Percentiles rank a stretch among this genome's conserved stretches.
phyloP scores from a whole-genome alignment of 2,113 vertebrate genomes.

The Piprites chloris region DNA sequence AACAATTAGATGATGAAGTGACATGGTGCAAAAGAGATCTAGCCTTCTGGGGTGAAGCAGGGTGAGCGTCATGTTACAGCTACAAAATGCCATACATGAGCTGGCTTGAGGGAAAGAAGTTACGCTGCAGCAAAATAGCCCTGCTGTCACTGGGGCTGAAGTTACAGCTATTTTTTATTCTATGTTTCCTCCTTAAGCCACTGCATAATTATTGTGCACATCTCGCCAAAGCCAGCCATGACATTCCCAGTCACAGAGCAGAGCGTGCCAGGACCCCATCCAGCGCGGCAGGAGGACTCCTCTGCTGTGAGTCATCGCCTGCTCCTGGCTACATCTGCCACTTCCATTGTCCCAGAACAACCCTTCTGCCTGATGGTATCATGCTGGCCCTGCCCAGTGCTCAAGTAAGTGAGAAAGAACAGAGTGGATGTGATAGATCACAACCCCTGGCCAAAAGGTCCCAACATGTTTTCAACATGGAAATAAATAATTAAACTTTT shows the following conservation, averaged over 20 bases:
- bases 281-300: neutral
- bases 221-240: neutral
- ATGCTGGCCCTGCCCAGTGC: rapidly evolving
- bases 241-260: neutral
- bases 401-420: neutral
- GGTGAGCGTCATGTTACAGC: neutral
- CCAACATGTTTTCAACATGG: neutral
- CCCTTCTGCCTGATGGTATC: neutral
- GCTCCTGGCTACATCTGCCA: neutral
- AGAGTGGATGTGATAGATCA: neutral
- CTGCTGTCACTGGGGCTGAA: neutral
- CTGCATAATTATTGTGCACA: neutral
- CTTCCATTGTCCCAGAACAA: conserved; percentile 1
- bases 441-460: neutral
- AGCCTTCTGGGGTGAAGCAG: neutral
- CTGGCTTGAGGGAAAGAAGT: neutral
- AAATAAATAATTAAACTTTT: neutral
- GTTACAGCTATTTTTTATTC: neutral
- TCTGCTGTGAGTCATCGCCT: neutral
- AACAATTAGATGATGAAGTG: neutral
- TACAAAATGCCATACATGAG: neutral
- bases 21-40: neutral
- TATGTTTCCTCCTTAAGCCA: neutral
- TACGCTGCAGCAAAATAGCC: neutral
- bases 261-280: neutral